Percentiles rank a stretch among this genome's conserved stretches.
Conservation (phyloP, 1,140 invertebrate species). For the Maniola jurtina region DNA sequence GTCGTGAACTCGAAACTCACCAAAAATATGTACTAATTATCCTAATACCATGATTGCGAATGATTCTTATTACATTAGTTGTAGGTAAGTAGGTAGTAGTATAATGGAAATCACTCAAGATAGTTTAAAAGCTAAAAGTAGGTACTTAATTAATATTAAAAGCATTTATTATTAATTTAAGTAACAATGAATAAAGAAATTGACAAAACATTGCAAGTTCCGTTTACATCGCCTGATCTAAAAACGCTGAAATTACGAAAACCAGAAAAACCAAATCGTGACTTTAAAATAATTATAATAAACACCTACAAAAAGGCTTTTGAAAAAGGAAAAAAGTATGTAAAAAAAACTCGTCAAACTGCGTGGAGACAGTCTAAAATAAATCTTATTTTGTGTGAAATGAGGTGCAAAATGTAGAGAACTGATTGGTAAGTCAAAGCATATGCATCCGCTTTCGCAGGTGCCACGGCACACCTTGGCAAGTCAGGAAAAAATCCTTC, state of each 20-base stretch:
- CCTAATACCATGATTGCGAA: too few species aligned
- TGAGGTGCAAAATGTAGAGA: slow-evolving; percentile 3
- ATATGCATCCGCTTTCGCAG: slow-evolving; percentile 33
- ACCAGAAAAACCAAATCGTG: not conserved
- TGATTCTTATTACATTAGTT: too few species aligned
- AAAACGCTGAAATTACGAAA: not conserved
- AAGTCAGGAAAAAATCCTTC: slow-evolving; percentile 26
- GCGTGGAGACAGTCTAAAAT: not conserved
- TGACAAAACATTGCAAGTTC: not conserved
- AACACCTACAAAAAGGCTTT: not conserved
- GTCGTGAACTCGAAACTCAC: too few species aligned
- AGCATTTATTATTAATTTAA: too few species aligned
- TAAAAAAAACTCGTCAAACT: not conserved
- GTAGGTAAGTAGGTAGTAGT: too few species aligned
- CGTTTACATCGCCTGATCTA: not conserved
- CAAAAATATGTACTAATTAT: too few species aligned
- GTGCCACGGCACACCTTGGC: slow-evolving; percentile 31
- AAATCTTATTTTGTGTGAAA: not conserved
- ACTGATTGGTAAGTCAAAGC: slow-evolving; percentile 17
- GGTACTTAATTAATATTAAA: too few species aligned
- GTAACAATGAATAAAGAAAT: not conserved
- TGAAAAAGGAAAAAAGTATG: not conserved
- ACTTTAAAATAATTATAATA: not conserved
- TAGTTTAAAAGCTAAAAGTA: too few species aligned
- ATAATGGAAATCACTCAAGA: too few species aligned